Evolutionary conservation across 2,113 vertebrate species (phyloP).

Genomic region (Archocentrus centrarchus): DNA sequence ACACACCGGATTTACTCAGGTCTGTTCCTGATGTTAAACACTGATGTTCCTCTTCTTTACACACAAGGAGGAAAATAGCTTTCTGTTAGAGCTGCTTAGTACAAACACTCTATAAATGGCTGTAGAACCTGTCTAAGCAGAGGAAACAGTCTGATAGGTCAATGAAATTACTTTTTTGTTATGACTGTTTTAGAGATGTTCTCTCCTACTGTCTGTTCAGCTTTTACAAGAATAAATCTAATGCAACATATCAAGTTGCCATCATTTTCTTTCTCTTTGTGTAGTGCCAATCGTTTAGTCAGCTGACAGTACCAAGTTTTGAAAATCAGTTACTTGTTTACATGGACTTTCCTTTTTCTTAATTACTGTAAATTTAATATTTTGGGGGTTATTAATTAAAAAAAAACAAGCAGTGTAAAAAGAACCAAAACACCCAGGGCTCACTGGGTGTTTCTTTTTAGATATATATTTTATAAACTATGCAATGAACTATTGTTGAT

Average conservation of each 20-base stretch:
- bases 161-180: conserved; percentile 28
- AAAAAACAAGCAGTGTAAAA: background rate
- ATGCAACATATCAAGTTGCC: background rate
- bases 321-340: background rate
- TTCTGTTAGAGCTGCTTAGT: conserved; percentile 57
- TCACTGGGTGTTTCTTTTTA: background rate
- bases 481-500: background rate
- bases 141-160: conserved; percentile 40
- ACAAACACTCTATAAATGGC: conserved; percentile 56
- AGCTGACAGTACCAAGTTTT: background rate
- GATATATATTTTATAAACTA: background rate
- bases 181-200: background rate
- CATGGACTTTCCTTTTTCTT: background rate
- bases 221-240: conserved; percentile 4
- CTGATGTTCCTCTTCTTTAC: conserved; percentile 69
- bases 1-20: conserved; percentile 60
- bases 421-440: background rate
- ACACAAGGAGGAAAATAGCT: conserved; percentile 65
- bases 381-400: background rate
- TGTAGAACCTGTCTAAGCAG: conserved; percentile 38
- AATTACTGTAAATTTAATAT: background rate
- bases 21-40: conserved; percentile 74
- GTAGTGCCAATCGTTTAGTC: background rate
- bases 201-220: background rate
- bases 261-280: background rate